Conservation (phyloP, 2,797 vertebrate genomes). For the Strix occidentalis region DNA sequence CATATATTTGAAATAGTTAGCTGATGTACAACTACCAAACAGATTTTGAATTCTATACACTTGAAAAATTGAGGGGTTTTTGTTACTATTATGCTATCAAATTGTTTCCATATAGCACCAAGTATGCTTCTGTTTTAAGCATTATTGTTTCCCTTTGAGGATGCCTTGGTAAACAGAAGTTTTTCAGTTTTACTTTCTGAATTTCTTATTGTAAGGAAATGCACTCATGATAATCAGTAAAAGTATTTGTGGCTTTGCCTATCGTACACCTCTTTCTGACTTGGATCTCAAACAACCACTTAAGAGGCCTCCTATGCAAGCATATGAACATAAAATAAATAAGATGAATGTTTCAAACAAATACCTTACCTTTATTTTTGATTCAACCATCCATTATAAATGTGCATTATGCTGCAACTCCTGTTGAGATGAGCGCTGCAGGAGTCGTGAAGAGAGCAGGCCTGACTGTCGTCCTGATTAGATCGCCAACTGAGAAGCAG, state of each 20-base stretch:
- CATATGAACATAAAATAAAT: constrained; percentile 38
- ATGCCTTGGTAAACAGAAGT: neutral
- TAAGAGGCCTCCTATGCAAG: constrained; percentile 32
- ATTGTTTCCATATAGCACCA: neutral
- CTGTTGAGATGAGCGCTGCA: constrained; percentile 6
- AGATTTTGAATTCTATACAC: neutral
- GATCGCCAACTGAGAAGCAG: constrained; percentile 50
- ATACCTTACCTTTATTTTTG: constrained; percentile 67
- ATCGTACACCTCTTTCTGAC: neutral
- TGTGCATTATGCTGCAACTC: constrained; percentile 44
- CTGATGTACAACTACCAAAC: neutral
- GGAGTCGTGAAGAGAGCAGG: constrained; percentile 45
- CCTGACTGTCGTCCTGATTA: constrained; percentile 56
- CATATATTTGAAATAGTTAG: neutral
- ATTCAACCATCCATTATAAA: constrained; percentile 57
- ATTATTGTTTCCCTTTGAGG: neutral
- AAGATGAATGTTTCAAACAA: constrained; percentile 51
- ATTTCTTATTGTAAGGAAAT: neutral
- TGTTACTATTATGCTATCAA: neutral
- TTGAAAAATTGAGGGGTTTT: neutral
- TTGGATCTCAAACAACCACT: neutral
- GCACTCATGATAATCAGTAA: neutral
- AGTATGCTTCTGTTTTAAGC: neutral
- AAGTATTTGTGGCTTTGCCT: constrained; percentile 10
- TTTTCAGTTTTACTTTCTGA: neutral